Evolutionary conservation across 92 coral and sea anemone genomes (phyloP).

Genomic region (Porites rus): DNA sequence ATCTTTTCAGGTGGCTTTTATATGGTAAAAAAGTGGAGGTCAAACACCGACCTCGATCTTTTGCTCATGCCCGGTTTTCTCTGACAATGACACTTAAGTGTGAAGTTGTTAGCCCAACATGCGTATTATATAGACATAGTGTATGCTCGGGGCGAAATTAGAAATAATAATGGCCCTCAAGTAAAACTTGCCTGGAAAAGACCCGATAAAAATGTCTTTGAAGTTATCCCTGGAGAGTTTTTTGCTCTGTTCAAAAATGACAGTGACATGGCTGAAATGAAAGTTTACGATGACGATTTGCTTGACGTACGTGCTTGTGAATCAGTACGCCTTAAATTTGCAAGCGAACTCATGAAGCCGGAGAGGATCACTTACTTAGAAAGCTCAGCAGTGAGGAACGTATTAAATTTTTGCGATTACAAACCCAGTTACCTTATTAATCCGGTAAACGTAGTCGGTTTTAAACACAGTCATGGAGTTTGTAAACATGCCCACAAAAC

Average conservation of each 20-base stretch:
- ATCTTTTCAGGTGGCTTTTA: too few species aligned
- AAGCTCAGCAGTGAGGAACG: background rate
- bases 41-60: too few species aligned
- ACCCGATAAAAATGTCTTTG: constrained; percentile 7
- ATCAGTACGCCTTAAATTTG: background rate
- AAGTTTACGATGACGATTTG: constrained; percentile 29
- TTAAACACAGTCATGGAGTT: constrained; percentile 18
- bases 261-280: constrained; percentile 11
- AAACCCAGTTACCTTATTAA: constrained; percentile 34
- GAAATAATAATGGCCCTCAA: background rate
- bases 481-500: constrained; percentile 1
- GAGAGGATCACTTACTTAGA: constrained; percentile 7
- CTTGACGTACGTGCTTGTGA: constrained; percentile 11
- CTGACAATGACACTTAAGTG: background rate
- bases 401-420: background rate
- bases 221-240: background rate
- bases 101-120: constrained; percentile 12
- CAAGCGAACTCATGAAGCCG: constrained; percentile 22
- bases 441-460: background rate
- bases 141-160: background rate
- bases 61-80: too few species aligned
- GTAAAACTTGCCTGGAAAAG: constrained; percentile 54
- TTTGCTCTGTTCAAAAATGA: constrained; percentile 33
- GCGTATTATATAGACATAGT: constrained; percentile 41
- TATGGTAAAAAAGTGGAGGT: too few species aligned